These are phyloP conservation scores for Lysandra coridon DNA, from an alignment of 2,888 invertebrate species.

Conservation along the genomic window DNA sequence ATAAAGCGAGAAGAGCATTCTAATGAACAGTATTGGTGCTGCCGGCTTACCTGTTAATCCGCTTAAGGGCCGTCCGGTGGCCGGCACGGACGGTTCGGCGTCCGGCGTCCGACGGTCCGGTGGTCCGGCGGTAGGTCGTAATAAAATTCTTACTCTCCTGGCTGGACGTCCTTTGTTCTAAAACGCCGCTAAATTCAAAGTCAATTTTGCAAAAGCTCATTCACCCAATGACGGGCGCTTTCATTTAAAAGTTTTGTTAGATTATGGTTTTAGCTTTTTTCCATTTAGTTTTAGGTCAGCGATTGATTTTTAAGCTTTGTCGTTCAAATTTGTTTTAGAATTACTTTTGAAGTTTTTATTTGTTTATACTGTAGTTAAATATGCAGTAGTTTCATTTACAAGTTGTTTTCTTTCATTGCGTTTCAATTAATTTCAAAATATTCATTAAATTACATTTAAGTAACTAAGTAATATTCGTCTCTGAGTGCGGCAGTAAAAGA, in stretches of 20 bases:
- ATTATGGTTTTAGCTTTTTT: conserved; percentile 12
- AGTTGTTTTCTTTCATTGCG: too few species aligned
- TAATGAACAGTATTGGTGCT: conserved; percentile 76
- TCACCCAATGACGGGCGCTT: conserved; percentile 15
- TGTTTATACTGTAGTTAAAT: neutral
- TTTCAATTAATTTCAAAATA: too few species aligned
- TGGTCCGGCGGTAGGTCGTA: conserved; percentile 52
- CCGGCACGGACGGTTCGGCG: conserved; percentile 34
- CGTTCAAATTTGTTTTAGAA: neutral
- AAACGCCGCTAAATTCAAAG: conserved; percentile 7
- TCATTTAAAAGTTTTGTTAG: conserved; percentile 20
- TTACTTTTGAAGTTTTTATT: neutral
- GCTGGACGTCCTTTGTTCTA: conserved; percentile 21
- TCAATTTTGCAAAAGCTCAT: conserved; percentile 14
- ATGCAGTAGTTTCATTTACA: neutral
- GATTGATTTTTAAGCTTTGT: conserved; percentile 18
- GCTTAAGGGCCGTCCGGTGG: conserved; percentile 63
- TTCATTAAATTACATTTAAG: too few species aligned
- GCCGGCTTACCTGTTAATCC: conserved; percentile 77
- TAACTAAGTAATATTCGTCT: too few species aligned
- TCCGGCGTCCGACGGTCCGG: conserved; percentile 38
- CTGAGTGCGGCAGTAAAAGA: too few species aligned
- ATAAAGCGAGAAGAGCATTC: conserved; percentile 72
- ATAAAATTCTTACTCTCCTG: conserved; percentile 64
- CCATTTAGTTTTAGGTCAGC: neutral